Conservation (phyloP, 2,113 vertebrate species). For the Naja naja region DNA sequence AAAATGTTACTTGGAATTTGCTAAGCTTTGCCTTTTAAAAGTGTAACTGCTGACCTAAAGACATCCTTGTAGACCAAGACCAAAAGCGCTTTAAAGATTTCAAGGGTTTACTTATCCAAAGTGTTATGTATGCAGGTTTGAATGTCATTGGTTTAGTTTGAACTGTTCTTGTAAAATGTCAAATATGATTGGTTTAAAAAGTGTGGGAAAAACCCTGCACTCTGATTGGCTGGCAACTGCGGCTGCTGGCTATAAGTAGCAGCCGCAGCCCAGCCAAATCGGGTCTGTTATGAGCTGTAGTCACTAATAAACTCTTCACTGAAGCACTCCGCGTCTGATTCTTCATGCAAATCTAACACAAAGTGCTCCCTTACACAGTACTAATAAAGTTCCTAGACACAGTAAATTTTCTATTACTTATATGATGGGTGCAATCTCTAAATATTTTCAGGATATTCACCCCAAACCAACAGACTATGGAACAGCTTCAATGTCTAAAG, state of each 20-base stretch:
- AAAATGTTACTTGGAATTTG: background rate
- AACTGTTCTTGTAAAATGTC: too few species aligned
- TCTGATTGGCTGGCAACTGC: too few species aligned
- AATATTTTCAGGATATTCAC: background rate
- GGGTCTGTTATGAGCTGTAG: too few species aligned
- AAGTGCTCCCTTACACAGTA: conserved; percentile 24
- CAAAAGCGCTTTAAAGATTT: conserved; percentile 32
- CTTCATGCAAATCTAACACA: too few species aligned
- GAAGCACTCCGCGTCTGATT: too few species aligned
- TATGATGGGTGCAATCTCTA: background rate
- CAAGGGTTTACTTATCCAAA: conserved; percentile 27
- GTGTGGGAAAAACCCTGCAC: too few species aligned
- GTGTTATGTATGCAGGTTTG: too few species aligned
- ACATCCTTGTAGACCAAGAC: background rate
- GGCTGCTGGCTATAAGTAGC: too few species aligned
- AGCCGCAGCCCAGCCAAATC: too few species aligned
- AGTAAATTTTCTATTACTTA: conserved; percentile 14
- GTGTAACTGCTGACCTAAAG: conserved; percentile 17
- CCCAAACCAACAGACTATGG: background rate
- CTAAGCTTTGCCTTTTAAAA: background rate
- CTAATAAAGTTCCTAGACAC: conserved; percentile 5
- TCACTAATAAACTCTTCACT: too few species aligned
- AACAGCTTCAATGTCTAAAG: background rate
- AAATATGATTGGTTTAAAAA: too few species aligned
- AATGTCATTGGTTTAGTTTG: too few species aligned